A percentile compares a stretch with the other conserved stretches of the same genome.
These are phyloP conservation scores for Siderastrea siderea DNA, from an alignment of 92 coral and sea anemone genomes.

Conservation along the genomic window DNA sequence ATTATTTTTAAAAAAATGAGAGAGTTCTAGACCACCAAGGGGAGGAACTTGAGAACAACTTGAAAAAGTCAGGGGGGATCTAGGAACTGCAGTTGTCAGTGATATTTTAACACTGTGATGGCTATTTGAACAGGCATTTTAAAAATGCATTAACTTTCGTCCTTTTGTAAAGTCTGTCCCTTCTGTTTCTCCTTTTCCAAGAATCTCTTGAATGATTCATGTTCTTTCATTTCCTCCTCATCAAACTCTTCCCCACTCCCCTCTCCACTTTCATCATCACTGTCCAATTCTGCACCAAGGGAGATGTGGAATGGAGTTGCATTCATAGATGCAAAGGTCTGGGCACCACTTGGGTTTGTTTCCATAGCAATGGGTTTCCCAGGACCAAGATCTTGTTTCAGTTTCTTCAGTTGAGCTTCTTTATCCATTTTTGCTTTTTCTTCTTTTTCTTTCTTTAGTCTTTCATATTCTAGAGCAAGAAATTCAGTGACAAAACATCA, in stretches of 20 bases:
- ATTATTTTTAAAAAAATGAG: not conserved
- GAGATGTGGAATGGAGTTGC: conserved; percentile 69
- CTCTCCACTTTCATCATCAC: conserved; percentile 76
- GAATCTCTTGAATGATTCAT: conserved; percentile 89
- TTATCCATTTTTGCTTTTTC: conserved; percentile 68
- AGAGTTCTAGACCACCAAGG: too few species aligned
- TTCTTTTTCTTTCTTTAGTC: conserved; percentile 80
- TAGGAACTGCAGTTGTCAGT: too few species aligned
- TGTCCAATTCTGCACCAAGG: conserved; percentile 81
- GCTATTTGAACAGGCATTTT: too few species aligned
- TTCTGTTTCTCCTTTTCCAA: conserved; percentile 59
- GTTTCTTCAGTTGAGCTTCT: conserved; percentile 80
- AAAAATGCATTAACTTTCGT: conserved; percentile 26
- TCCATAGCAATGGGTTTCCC: conserved; percentile 87
- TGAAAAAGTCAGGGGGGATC: not conserved
- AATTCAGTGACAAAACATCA: not conserved
- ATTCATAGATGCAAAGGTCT: conserved; percentile 37
- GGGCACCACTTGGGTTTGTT: conserved; percentile 43
- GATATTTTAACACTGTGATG: too few species aligned
- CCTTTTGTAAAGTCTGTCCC: conserved; percentile 12
- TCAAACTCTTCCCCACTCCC: conserved; percentile 59
- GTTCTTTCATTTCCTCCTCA: conserved; percentile 87
- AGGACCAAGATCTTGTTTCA: conserved; percentile 89
- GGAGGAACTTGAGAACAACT: too few species aligned
- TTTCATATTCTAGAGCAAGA: conserved; percentile 85